phyloP scores from a whole-genome alignment of 1,140 invertebrate genomes.

The Drosophila trapezifrons region DNA sequence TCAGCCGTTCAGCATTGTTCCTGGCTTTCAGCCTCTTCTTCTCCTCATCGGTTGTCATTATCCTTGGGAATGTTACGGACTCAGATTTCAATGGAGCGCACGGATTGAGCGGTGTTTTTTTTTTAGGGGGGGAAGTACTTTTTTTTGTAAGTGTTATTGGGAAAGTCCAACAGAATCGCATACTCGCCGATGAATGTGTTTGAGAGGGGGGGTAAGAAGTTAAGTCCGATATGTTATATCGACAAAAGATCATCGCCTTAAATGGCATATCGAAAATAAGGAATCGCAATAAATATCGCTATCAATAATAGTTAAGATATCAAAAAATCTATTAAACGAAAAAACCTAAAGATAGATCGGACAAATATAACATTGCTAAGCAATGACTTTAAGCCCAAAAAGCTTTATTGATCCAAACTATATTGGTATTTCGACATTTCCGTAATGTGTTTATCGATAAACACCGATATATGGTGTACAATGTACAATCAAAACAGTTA shows the following conservation, averaged over 20 bases:
- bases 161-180: conserved; percentile 17
- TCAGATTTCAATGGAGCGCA: conserved; percentile 33
- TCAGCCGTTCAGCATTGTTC: conserved; percentile 13
- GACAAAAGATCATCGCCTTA: not conserved
- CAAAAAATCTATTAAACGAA: not conserved
- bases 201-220: conserved; percentile 13
- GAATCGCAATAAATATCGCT: conserved; percentile 14
- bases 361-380: not conserved
- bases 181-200: conserved; percentile 35
- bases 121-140: conserved; percentile 2
- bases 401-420: not conserved
- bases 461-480: not conserved
- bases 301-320: not conserved
- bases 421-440: not conserved
- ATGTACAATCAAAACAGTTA: not conserved
- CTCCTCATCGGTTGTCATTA: conserved; percentile 25
- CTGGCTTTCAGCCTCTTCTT: conserved; percentile 14
- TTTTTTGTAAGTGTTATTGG: conserved; percentile 4
- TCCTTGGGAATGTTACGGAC: conserved; percentile 52
- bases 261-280: conserved; percentile 6
- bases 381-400: not conserved
- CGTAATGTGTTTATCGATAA: not conserved
- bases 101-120: conserved; percentile 27
- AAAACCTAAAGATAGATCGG: not conserved
- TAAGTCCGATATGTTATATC: conserved; percentile 8